These are phyloP conservation scores for Hydrolagus affinis DNA, from an alignment of 2,113 vertebrate genomes.

Conservation along the genomic window DNA sequence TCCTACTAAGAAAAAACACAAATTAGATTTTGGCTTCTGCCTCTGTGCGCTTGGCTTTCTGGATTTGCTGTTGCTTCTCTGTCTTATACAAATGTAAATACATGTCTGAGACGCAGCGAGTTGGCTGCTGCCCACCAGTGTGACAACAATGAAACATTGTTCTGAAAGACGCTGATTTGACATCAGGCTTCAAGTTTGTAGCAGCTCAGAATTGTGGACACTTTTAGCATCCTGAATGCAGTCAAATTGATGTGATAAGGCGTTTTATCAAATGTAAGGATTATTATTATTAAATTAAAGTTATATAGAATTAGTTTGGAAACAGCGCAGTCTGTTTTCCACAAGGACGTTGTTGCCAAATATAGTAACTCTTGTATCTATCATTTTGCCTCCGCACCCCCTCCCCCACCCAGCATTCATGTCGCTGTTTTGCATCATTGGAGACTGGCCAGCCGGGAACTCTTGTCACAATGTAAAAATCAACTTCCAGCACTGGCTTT, in stretches of 20 bases:
- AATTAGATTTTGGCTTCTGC: too few relatives aligned
- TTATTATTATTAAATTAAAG: not conserved
- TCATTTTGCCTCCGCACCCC: not conserved
- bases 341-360: not conserved
- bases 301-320: not conserved
- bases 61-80: too few relatives aligned
- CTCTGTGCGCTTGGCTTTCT: too few relatives aligned
- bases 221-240: not conserved
- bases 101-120: too few relatives aligned
- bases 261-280: not conserved
- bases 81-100: too few relatives aligned
- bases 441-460: not conserved
- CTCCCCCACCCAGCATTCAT: not conserved
- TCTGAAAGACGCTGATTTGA: too few relatives aligned
- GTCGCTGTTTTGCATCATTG: slow-evolving; percentile 1
- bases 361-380: too few relatives aligned
- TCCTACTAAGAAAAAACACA: too few relatives aligned
- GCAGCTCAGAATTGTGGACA: too few relatives aligned
- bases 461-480: not conserved
- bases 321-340: not conserved
- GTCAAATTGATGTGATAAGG: not conserved
- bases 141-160: too few relatives aligned
- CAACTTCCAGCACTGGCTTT: not conserved
- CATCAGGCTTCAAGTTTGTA: too few relatives aligned
- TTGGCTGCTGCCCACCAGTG: too few relatives aligned